Evolutionary conservation across 2,113 vertebrate species (phyloP).

Genomic region (Mystacornis crossleyi): DNA sequence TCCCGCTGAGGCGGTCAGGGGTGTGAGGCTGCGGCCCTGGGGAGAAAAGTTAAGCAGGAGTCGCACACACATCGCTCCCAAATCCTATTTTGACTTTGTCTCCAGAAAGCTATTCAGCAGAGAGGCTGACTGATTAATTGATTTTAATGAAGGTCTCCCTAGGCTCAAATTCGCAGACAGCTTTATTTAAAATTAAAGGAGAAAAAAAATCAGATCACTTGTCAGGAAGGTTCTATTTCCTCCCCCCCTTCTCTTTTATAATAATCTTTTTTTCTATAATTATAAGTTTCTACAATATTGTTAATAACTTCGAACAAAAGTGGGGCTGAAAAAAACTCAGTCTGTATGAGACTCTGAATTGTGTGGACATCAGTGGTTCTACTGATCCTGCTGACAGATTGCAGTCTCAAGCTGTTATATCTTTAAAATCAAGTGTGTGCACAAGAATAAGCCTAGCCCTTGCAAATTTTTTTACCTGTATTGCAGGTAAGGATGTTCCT

Average conservation of each 20-base stretch:
- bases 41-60: neutral
- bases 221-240: neutral
- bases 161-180: constrained; percentile 59
- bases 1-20: neutral
- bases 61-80: neutral
- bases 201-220: neutral
- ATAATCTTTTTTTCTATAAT: neutral
- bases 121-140: constrained; percentile 74
- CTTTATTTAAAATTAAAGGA: constrained; percentile 62
- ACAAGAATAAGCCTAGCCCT: neutral
- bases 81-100: constrained; percentile 2
- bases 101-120: constrained; percentile 65
- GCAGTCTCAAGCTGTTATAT: neutral
- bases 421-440: neutral
- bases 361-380: neutral
- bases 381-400: neutral
- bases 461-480: neutral
- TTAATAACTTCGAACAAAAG: neutral
- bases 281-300: neutral
- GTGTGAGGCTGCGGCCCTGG: neutral
- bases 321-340: neutral
- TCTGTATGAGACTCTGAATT: neutral
- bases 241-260: neutral
- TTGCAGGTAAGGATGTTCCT: neutral
- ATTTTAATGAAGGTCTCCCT: constrained; percentile 77